Conservation (phyloP, 2,113 vertebrate genomes). For the Mormyrus lacerda region DNA sequence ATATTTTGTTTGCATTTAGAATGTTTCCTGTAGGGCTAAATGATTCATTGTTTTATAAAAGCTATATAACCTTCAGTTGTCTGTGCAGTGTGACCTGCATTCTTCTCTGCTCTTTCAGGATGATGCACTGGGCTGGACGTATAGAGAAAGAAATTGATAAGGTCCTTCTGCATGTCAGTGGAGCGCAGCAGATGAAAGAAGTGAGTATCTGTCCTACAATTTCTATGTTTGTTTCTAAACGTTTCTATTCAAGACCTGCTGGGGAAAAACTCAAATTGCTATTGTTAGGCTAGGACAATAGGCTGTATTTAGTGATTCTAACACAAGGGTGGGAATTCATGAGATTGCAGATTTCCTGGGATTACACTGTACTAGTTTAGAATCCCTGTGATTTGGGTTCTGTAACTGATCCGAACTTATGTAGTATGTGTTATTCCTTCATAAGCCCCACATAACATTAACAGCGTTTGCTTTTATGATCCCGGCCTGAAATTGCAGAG, state of each 20-base stretch:
- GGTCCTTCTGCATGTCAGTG: slow-evolving; percentile 68
- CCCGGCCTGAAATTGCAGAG: not conserved
- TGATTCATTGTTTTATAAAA: not conserved
- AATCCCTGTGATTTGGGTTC: not conserved
- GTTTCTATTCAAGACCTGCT: not conserved
- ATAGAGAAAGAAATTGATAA: slow-evolving; percentile 74
- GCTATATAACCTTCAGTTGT: not conserved
- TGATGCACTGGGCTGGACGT: slow-evolving; percentile 71
- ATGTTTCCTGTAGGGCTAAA: not conserved
- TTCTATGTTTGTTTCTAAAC: not conserved
- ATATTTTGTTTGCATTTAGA: not conserved
- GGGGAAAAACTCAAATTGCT: not conserved
- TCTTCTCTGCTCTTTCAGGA: slow-evolving; percentile 46
- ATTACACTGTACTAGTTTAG: not conserved
- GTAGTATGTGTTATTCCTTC: not conserved
- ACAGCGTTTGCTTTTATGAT: not conserved
- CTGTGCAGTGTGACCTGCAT: not conserved
- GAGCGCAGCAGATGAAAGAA: slow-evolving; percentile 65
- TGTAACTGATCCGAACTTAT: not conserved
- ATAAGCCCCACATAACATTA: not conserved
- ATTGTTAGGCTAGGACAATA: not conserved
- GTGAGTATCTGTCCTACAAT: slow-evolving; percentile 44
- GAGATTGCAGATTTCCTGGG: not conserved
- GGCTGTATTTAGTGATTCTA: not conserved
- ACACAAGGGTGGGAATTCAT: not conserved